Conservation (phyloP, 30 jellyfish, hydroid and myxozoan genomes). For the Hydractinia symbiolongicarpus region DNA sequence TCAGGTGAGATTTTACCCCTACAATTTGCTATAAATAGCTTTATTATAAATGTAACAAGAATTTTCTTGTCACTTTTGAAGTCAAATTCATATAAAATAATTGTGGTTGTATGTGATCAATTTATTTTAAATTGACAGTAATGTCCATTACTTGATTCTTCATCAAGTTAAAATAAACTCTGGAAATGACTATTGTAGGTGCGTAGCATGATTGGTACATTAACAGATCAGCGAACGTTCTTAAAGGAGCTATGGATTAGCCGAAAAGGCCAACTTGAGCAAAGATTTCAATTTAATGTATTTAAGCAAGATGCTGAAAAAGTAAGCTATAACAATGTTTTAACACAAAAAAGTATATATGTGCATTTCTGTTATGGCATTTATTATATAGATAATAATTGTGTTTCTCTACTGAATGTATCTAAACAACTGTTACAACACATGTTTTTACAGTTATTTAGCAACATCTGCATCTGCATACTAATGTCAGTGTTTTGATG, state of each 20-base stretch:
- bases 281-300: slow-evolving; percentile 71
- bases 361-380: neutral
- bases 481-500: too few relatives aligned
- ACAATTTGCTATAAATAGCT: neutral
- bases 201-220: slow-evolving; percentile 72
- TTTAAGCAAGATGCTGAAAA: slow-evolving; percentile 91
- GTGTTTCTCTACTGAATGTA: neutral
- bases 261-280: slow-evolving; percentile 69
- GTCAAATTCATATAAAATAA: neutral
- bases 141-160: too few relatives aligned
- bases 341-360: neutral
- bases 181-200: slow-evolving; percentile 22
- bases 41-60: neutral
- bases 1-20: slow-evolving; percentile 18
- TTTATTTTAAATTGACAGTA: too few relatives aligned
- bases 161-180: neutral
- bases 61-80: neutral
- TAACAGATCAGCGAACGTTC: slow-evolving; percentile 55
- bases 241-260: slow-evolving; percentile 81
- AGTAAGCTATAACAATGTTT: slow-evolving; percentile 30
- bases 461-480: too few relatives aligned
- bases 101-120: too few relatives aligned
- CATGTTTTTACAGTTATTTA: too few relatives aligned
- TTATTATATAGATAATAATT: neutral
- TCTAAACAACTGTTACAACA: too few relatives aligned